These are phyloP conservation scores for Microcaecilia unicolor DNA, from an alignment of 2,797 vertebrate genomes.

Conservation along the genomic window DNA sequence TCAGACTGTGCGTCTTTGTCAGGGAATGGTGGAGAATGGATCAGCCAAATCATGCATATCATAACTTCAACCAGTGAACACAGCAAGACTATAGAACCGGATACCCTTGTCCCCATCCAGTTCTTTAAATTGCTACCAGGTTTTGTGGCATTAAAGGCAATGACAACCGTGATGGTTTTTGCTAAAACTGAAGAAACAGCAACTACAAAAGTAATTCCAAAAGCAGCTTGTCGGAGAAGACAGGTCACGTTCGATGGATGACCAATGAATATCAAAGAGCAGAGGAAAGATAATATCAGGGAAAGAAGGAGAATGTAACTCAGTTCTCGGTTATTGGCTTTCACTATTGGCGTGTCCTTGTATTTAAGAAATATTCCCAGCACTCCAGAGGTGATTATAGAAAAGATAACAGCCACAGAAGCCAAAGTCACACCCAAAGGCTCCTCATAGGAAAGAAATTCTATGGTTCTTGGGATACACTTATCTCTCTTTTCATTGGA, in stretches of 20 bases:
- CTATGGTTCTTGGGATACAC: no score
- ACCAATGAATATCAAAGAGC: conserved; percentile 8
- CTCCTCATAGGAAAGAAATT: conserved; percentile 3
- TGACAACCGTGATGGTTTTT: conserved; percentile 6
- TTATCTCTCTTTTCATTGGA: no score
- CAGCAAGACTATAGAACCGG: not conserved
- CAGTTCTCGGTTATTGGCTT: no score
- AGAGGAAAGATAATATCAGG: not conserved
- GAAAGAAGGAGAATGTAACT: conserved; percentile 1
- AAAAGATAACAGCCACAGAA: not conserved
- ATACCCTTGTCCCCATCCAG: not conserved
- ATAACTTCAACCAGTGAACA: not conserved
- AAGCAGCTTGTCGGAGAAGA: not conserved
- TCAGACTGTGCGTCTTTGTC: not conserved
- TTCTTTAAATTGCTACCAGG: not conserved
- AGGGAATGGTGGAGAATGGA: not conserved
- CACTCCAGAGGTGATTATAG: not conserved
- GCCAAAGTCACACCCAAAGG: not conserved
- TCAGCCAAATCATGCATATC: conserved; percentile 1
- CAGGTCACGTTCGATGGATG: not conserved
- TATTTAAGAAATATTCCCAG: not conserved
- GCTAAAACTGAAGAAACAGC: conserved; percentile 4
- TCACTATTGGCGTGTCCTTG: conserved; percentile 1
- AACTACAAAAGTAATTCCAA: conserved; percentile 4
- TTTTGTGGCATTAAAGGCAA: no score